phyloP scores from a whole-genome alignment of 2,888 invertebrate species.

The Agrochola circellaris region DNA sequence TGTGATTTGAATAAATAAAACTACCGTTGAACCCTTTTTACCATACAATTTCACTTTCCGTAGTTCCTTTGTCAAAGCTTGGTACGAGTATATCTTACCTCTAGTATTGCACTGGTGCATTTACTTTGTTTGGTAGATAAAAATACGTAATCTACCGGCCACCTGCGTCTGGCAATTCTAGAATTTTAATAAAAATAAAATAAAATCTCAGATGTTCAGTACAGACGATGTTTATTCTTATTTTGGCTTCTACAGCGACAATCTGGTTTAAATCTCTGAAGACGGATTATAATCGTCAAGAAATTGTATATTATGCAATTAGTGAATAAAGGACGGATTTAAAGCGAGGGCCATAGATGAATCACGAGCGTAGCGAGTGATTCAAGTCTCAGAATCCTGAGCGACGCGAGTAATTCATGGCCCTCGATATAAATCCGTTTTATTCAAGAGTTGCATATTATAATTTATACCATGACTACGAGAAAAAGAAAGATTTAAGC shows the following conservation, averaged over 20 bases:
- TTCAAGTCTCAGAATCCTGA: too few species aligned
- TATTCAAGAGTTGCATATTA: too few species aligned
- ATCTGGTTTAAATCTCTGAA: conserved; percentile 4
- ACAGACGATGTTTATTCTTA: conserved; percentile 6
- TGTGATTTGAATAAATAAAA: too few species aligned
- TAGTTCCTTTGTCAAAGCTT: neutral
- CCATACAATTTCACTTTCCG: neutral
- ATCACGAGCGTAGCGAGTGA: too few species aligned
- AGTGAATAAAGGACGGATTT: too few species aligned
- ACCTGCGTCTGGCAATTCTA: conserved; percentile 14
- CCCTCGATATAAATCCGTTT: too few species aligned
- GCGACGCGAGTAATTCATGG: too few species aligned
- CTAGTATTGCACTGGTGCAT: neutral
- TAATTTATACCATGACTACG: too few species aligned
- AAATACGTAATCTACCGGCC: neutral
- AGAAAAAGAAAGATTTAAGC: too few species aligned
- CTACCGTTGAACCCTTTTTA: neutral
- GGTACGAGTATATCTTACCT: neutral
- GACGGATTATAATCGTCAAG: neutral
- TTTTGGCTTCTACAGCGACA: neutral
- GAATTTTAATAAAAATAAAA: conserved; percentile 28
- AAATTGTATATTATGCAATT: too few species aligned
- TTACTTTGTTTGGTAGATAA: neutral
- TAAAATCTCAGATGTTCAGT: neutral
- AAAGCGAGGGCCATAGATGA: too few species aligned